A percentile compares a stretch with the other conserved stretches of the same genome.
phyloP scores from a whole-genome alignment of 2,797 vertebrate genomes.

The Takifugu rubripes region DNA sequence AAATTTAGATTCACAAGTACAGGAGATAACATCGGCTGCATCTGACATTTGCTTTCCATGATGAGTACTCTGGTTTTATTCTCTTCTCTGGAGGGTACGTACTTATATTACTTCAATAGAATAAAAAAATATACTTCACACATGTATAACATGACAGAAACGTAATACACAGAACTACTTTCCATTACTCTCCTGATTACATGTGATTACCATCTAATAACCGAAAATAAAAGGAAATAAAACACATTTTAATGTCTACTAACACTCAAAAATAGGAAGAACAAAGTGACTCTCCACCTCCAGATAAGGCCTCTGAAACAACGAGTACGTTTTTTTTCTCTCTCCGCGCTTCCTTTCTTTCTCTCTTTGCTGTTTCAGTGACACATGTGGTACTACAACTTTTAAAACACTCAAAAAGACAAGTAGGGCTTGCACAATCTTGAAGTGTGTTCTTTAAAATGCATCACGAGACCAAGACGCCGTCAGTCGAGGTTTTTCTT shows the following conservation, averaged over 20 bases:
- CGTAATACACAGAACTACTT: constrained; percentile 62
- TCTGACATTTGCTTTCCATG: constrained; percentile 63
- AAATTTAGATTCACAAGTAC: constrained; percentile 78
- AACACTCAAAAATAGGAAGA: constrained; percentile 54
- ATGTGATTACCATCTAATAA: constrained; percentile 59
- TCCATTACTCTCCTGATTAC: constrained; percentile 62
- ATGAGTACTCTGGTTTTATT: constrained; percentile 63
- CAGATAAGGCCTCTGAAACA: constrained; percentile 72
- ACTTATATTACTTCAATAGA: constrained; percentile 76
- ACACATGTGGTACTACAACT: constrained; percentile 71
- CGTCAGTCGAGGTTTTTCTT: constrained; percentile 78
- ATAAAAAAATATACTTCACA: constrained; percentile 78
- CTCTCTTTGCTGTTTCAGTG: constrained; percentile 64
- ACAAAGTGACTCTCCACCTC: constrained; percentile 50
- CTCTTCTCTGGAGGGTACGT: constrained; percentile 74
- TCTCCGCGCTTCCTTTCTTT: not conserved
- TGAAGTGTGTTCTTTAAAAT: constrained; percentile 90
- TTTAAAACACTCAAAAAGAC: constrained; percentile 88
- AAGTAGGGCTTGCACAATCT: constrained; percentile 83
- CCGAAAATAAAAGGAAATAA: constrained; percentile 69
- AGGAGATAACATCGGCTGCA: constrained; percentile 74
- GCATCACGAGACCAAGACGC: constrained; percentile 86
- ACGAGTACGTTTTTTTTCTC: constrained; percentile 38
- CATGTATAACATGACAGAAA: constrained; percentile 64
- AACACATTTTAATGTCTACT: constrained; percentile 62